Evolutionary conservation across 2,888 invertebrate species (phyloP).

Genomic region (Cheilosia vernalis): DNA sequence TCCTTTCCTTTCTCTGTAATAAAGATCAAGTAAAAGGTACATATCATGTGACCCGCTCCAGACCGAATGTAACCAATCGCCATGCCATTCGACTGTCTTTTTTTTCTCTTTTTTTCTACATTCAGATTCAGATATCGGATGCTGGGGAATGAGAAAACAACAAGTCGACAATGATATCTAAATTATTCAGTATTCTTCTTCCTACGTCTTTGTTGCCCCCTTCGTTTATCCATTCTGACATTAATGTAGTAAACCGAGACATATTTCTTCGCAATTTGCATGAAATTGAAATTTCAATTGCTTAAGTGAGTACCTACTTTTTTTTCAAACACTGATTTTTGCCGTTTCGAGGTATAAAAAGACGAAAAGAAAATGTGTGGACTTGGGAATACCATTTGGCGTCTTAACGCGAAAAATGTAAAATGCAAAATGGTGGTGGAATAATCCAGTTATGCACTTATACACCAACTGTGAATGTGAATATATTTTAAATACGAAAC

Average conservation of each 20-base stretch:
- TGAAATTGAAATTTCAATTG: slow-evolving; percentile 70
- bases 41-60: neutral
- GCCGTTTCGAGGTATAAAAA: slow-evolving; percentile 27
- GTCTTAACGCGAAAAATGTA: slow-evolving; percentile 9
- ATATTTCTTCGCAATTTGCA: slow-evolving; percentile 53
- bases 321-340: slow-evolving; percentile 31
- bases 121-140: slow-evolving; percentile 20
- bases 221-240: slow-evolving; percentile 54
- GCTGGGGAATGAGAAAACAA: slow-evolving; percentile 27
- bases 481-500: neutral
- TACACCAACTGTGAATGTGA: neutral
- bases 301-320: slow-evolving; percentile 45
- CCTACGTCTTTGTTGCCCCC: slow-evolving; percentile 6
- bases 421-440: neutral
- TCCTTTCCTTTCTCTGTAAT: too few relatives aligned
- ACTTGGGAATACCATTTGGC: slow-evolving; percentile 26
- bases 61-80: neutral
- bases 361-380: slow-evolving; percentile 28
- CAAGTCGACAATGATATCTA: slow-evolving; percentile 52
- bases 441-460: neutral
- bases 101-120: neutral
- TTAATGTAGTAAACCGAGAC: slow-evolving; percentile 40
- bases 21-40: too few relatives aligned
- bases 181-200: slow-evolving; percentile 49
- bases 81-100: neutral